A percentile compares a stretch with the other conserved stretches of the same genome.
Conservation (phyloP, 2,797 vertebrate genomes). For the Gymnoscopelus braueri region DNA sequence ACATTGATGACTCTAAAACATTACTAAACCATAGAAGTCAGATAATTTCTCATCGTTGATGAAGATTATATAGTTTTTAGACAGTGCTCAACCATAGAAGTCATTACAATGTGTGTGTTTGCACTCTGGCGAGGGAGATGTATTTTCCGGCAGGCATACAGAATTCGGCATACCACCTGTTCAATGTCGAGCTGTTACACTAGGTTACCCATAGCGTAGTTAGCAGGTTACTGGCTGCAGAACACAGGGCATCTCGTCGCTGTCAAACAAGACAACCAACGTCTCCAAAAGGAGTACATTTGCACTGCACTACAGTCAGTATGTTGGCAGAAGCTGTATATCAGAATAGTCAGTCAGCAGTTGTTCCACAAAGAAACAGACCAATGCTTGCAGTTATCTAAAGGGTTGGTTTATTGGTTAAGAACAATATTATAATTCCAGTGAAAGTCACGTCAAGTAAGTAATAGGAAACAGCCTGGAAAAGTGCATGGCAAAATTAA, state of each 20-base stretch:
- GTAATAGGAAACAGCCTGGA: conserved; percentile 27
- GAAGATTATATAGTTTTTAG: too few species aligned
- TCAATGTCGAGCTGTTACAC: background rate
- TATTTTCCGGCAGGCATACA: too few species aligned
- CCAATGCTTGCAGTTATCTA: conserved; percentile 3
- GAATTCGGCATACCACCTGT: too few species aligned
- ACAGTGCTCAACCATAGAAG: too few species aligned
- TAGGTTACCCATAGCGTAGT: background rate
- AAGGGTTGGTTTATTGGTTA: conserved; percentile 72
- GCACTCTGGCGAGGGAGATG: too few species aligned
- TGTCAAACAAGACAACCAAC: conserved; percentile 5
- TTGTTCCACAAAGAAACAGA: background rate
- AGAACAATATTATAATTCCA: conserved; percentile 60
- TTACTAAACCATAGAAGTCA: too few species aligned
- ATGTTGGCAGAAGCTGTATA: background rate
- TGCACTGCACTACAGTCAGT: background rate
- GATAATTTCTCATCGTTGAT: too few species aligned
- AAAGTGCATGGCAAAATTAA: conserved; percentile 51
- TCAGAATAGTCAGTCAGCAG: background rate
- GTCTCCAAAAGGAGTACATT: conserved; percentile 41
- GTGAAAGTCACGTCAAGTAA: conserved; percentile 44
- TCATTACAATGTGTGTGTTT: too few species aligned
- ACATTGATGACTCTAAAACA: too few species aligned
- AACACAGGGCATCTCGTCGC: background rate
- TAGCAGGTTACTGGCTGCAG: conserved; percentile 37